Evolutionary conservation across 2,797 vertebrate species (phyloP), one percentile per base, ranked within the genome.

Genomic region (Urosaurus nigricauda): DNA sequence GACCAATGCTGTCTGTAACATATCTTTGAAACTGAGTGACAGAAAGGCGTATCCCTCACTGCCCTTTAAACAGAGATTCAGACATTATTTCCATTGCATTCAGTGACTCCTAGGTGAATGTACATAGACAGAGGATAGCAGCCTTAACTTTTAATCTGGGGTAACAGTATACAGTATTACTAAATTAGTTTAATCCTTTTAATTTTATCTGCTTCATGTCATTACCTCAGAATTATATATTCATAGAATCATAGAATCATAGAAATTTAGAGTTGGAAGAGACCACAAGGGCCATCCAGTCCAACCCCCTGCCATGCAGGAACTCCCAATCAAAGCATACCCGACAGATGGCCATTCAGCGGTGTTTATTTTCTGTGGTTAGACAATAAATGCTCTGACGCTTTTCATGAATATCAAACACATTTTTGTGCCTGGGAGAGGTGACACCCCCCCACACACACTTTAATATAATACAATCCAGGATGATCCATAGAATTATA

Each of bases 401-500:
- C 53, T 83, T 84, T 86, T 77, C 29, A 24, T 87, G 79, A 70
- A 90, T 83, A 94, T 75, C 40, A 92, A 90, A 21, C 14, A 0
- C 84, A 79, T 92, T 82, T 68, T 68, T 29, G 85, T 89, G 74
- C 93, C 87, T 84, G n/a, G 0, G 90, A 93, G 88, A 78, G 43
- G 1, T 82, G 65, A 89, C 65, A 60, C 3, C 40, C 79, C 93
- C 85, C 88, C 90, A n/a, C 26, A 92, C 92, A 90, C 94, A 91
- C 84, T 93, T 94, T 75, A 65, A 40, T 82, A 84, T 87, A 94
- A 92, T 73, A 91, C 79, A 84, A 58, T 91, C 87, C 85, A 92
- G 86, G 91, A 47, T 32, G 60, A 68, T 70, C 91, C 91, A 19
- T 56, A 79, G 79, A 91, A 79, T 87, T 90, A 88, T 93, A 92